phyloP scores from a whole-genome alignment of 2,797 vertebrate genomes.

The Urosaurus nigricauda region DNA sequence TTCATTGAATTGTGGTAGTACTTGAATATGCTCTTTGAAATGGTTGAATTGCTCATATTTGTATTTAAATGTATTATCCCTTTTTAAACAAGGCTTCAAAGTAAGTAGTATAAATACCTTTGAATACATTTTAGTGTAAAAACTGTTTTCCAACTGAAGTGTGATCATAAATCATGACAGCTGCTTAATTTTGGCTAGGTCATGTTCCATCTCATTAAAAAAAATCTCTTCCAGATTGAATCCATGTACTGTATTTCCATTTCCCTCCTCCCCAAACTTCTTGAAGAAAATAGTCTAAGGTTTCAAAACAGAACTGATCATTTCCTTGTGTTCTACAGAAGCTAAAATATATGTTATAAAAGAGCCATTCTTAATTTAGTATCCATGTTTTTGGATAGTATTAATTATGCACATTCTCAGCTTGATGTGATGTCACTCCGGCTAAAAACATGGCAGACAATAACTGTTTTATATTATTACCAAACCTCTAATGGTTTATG shows the following conservation, averaged over 20 bases:
- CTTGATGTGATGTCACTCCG: background rate
- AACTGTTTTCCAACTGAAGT: background rate
- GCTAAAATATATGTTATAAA: background rate
- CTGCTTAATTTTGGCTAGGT: background rate
- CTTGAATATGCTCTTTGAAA: background rate
- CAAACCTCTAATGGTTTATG: constrained; percentile 34
- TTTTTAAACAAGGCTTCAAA: background rate
- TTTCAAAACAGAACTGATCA: background rate
- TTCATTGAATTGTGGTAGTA: background rate
- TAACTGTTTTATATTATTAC: constrained; percentile 10
- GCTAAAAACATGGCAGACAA: background rate
- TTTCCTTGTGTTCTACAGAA: background rate
- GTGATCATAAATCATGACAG: background rate
- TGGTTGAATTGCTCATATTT: background rate
- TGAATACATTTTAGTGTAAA: background rate
- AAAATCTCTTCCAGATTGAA: background rate
- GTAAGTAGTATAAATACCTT: too few species aligned
- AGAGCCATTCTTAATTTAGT: background rate
- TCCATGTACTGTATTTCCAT: background rate
- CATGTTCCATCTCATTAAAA: background rate
- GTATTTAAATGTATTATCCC: background rate
- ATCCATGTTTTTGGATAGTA: background rate
- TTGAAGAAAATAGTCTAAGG: background rate
- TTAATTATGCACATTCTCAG: background rate
- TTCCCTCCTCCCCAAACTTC: background rate